Conservation (phyloP, 2,888 invertebrate genomes). For the Chrysolina oricalcia region DNA sequence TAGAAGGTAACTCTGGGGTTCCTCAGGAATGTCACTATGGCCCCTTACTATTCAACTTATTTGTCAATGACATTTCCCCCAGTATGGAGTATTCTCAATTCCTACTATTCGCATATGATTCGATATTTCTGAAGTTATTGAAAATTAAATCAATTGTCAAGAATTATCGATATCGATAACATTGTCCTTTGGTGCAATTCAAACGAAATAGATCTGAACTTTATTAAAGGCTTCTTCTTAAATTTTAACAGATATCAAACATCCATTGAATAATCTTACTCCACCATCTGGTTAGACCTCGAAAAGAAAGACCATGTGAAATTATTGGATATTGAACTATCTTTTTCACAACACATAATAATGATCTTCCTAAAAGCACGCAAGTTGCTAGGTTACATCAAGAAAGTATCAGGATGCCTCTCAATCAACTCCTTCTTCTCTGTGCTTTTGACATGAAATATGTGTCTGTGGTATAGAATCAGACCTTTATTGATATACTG, state of each 20-base stretch:
- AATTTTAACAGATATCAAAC: too few relatives aligned
- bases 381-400: too few relatives aligned
- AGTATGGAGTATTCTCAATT: background rate
- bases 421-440: background rate
- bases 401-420: too few relatives aligned
- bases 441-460: background rate
- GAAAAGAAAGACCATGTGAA: too few relatives aligned
- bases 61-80: background rate
- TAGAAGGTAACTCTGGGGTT: background rate
- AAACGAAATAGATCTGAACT: conserved; percentile 16
- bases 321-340: too few relatives aligned
- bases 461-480: background rate
- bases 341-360: too few relatives aligned
- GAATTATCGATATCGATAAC: background rate
- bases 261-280: too few relatives aligned
- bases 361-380: too few relatives aligned
- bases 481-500: background rate
- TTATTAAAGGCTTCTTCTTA: background rate
- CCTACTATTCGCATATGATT: too few relatives aligned
- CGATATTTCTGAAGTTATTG: too few relatives aligned
- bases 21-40: background rate
- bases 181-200: background rate
- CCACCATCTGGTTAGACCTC: too few relatives aligned
- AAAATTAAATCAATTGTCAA: too few relatives aligned
- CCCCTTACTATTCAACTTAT: conserved; percentile 1